Conservation (phyloP, 2,113 vertebrate species). For the Halichoerus grypus region DNA sequence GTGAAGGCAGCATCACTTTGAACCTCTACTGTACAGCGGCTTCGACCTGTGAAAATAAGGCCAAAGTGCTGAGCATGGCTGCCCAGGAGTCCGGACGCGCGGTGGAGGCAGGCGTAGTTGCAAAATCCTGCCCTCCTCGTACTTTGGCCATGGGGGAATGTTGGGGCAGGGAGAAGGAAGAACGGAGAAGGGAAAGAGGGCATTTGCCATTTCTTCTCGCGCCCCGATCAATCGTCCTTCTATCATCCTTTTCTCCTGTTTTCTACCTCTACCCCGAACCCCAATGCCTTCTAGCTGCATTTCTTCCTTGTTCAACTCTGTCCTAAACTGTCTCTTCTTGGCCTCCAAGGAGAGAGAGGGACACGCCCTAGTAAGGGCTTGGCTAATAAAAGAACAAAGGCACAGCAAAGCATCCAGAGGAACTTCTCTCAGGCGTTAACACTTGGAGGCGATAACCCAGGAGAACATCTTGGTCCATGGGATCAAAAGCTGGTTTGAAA, state of each 20-base stretch:
- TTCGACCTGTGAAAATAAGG: not conserved
- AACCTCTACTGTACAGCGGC: not conserved
- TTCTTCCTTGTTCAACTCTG: not conserved
- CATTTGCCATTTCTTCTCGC: not conserved
- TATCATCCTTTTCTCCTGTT: not conserved
- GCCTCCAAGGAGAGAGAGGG: not conserved
- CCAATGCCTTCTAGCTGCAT: not conserved
- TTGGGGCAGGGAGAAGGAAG: not conserved
- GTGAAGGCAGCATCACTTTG: slow-evolving; percentile 19
- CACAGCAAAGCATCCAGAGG: not conserved
- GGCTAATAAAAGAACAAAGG: not conserved
- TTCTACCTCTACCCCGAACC: too few relatives aligned
- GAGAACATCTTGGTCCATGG: not conserved
- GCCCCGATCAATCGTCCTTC: not conserved
- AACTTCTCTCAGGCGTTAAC: not conserved
- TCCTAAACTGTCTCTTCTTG: not conserved
- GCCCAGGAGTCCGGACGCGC: not conserved
- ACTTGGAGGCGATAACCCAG: not conserved
- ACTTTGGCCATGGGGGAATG: not conserved
- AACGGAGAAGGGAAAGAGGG: not conserved
- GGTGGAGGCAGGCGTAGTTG: accelerated
- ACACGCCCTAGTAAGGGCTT: not conserved
- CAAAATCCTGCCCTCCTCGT: not conserved
- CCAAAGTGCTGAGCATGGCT: not conserved
- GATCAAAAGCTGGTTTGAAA: not conserved